phyloP scores from a whole-genome alignment of 2,797 vertebrate species.

The Oryzias dopingdopingensis region DNA sequence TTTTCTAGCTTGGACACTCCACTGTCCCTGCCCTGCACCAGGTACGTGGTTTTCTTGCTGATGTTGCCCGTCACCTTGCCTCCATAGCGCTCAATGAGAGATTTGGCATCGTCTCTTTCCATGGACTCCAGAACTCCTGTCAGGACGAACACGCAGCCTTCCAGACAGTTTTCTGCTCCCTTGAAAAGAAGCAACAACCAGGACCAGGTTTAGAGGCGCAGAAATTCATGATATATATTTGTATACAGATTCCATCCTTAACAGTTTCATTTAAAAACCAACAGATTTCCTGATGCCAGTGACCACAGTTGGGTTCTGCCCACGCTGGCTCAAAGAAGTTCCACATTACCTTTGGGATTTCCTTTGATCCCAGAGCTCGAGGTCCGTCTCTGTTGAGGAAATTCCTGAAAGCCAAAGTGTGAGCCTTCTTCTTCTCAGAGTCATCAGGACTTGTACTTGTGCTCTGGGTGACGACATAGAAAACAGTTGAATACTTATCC shows the following conservation, averaged over 20 bases:
- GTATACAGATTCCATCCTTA: background rate
- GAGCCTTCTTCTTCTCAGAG: conserved; percentile 87
- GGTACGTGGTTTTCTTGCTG: conserved; percentile 94
- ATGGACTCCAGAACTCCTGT: conserved; percentile 95
- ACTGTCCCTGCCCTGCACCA: conserved; percentile 91
- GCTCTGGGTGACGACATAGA: conserved; percentile 34
- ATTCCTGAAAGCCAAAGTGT: conserved; percentile 87
- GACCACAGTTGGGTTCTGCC: too few relatives aligned
- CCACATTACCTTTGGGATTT: conserved; percentile 84
- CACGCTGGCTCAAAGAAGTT: too few relatives aligned
- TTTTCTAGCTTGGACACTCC: conserved; percentile 91
- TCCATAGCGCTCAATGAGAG: conserved; percentile 91
- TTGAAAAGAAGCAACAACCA: conserved; percentile 53
- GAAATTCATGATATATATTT: background rate
- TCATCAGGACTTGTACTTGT: conserved; percentile 86
- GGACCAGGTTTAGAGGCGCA: background rate
- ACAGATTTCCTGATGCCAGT: too few relatives aligned
- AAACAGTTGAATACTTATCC: background rate
- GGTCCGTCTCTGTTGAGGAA: conserved; percentile 97
- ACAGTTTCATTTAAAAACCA: background rate
- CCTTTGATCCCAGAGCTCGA: conserved; percentile 93
- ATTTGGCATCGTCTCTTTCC: conserved; percentile 91
- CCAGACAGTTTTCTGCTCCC: conserved; percentile 96
- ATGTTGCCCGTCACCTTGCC: conserved; percentile 95
- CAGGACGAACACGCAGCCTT: conserved; percentile 92